Conservation (phyloP, 1,140 invertebrate genomes). For the Tribolium madens region DNA sequence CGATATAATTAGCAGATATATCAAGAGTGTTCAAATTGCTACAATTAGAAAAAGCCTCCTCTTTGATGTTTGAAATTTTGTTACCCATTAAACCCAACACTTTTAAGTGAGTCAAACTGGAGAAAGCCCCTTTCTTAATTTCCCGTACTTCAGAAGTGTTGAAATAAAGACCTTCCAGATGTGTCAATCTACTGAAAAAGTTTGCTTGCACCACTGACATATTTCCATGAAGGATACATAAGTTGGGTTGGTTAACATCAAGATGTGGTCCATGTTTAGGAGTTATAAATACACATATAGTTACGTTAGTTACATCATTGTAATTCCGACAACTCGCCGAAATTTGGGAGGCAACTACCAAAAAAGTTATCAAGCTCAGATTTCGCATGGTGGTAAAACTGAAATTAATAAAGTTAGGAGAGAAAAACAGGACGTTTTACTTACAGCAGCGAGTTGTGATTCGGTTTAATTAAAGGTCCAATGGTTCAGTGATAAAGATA, state of each 20-base stretch:
- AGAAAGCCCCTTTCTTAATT: conserved; percentile 18
- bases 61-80: conserved; percentile 17
- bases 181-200: conserved; percentile 5
- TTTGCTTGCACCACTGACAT: conserved; percentile 1
- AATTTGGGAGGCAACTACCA: conserved; percentile 9
- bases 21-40: conserved; percentile 23
- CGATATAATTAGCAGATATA: conserved; percentile 41
- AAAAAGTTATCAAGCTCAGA: conserved; percentile 36
- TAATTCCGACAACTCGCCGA: conserved; percentile 36
- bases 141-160: conserved; percentile 25
- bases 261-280: conserved; percentile 15
- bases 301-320: conserved; percentile 1
- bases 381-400: conserved; percentile 24
- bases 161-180: conserved; percentile 38
- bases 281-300: conserved; percentile 40
- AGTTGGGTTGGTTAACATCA: conserved; percentile 12
- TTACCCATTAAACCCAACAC: conserved; percentile 24
- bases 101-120: conserved; percentile 16
- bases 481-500: conserved; percentile 10
- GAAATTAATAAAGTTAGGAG: conserved; percentile 24
- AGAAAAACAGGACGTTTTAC: conserved; percentile 9
- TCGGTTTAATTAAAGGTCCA: conserved; percentile 6
- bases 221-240: conserved; percentile 43
- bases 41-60: conserved; percentile 14
- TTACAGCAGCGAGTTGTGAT: conserved; percentile 16